These are phyloP conservation scores for Telmatherina bonti DNA, from an alignment of 2,797 vertebrate species.

Conservation along the genomic window DNA sequence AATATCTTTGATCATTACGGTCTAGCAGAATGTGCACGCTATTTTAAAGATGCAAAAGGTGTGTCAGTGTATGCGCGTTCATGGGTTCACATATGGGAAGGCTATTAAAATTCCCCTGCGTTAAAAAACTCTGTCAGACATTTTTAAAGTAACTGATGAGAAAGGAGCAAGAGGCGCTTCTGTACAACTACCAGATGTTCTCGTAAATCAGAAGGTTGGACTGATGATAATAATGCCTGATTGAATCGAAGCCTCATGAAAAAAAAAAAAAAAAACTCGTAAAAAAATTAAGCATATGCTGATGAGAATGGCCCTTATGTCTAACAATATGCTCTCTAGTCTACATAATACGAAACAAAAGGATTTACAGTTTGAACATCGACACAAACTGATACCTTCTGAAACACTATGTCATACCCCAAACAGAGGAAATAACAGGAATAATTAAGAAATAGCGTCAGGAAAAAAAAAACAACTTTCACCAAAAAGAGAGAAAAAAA, in stretches of 20 bases:
- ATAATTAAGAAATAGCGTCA: no score
- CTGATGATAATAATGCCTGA: constrained; percentile 77
- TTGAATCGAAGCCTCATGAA: constrained; percentile 71
- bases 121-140: constrained; percentile 64
- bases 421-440: no score
- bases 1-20: constrained; percentile 55
- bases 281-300: constrained; percentile 66
- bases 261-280: no score
- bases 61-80: constrained; percentile 13
- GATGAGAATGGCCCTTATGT: constrained; percentile 69
- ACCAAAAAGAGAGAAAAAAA: no score
- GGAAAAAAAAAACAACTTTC: no score
- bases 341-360: constrained; percentile 57
- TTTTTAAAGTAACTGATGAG: constrained; percentile 70
- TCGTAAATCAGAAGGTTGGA: constrained; percentile 72
- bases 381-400: no score
- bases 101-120: constrained; percentile 51
- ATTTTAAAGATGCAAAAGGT: constrained; percentile 38
- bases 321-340: constrained; percentile 69
- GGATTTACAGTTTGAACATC: constrained; percentile 30
- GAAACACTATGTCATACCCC: no score
- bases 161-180: constrained; percentile 51
- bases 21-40: constrained; percentile 34
- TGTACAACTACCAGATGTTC: constrained; percentile 69
- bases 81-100: constrained; percentile 64